Conservation (phyloP, 2,113 vertebrate genomes). For the Anolis sagrei region DNA sequence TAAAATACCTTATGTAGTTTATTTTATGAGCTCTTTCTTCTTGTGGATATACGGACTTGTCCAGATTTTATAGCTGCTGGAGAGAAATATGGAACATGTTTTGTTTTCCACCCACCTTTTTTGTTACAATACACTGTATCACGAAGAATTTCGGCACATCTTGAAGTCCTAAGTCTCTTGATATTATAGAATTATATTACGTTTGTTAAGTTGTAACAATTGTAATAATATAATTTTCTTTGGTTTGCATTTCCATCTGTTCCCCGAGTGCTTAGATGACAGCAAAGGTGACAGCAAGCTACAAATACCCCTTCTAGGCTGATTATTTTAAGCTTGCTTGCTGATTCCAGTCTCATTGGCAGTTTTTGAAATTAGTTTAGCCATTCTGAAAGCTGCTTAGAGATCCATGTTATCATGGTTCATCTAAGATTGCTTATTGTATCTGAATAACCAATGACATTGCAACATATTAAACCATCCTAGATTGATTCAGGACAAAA, state of each 20-base stretch:
- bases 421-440: slow-evolving; percentile 11
- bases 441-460: neutral
- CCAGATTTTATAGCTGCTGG: neutral
- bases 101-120: neutral
- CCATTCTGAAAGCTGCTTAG: neutral
- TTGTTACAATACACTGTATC: neutral
- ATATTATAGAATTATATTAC: neutral
- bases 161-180: neutral
- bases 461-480: neutral
- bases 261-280: neutral
- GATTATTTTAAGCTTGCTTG: slow-evolving; percentile 38
- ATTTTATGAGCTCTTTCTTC: neutral
- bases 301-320: slow-evolving; percentile 19
- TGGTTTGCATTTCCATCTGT: neutral
- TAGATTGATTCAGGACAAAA: neutral
- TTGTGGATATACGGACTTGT: neutral
- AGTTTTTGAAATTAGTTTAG: slow-evolving; percentile 38
- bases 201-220: neutral
- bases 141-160: neutral
- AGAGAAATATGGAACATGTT: neutral
- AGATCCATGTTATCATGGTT: slow-evolving; percentile 20
- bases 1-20: neutral
- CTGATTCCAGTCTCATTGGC: slow-evolving; percentile 32
- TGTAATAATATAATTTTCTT: slow-evolving; percentile 7
- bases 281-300: neutral